Evolutionary conservation across 2,113 vertebrate species (phyloP).

Genomic region (Microtus richardsoni): DNA sequence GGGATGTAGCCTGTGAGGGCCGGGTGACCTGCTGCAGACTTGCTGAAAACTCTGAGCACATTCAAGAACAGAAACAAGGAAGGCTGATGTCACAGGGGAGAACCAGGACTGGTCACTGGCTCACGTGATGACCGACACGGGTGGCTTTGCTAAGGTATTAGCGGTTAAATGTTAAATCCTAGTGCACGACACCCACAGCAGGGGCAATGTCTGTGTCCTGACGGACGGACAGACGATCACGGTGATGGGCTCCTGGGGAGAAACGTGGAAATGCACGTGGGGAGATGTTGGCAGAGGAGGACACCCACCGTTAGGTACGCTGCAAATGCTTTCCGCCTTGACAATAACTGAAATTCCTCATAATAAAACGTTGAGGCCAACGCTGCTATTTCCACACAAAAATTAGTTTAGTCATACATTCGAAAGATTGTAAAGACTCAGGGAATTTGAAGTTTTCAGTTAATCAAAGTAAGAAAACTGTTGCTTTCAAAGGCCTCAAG

Average conservation of each 20-base stretch:
- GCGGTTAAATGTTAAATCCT: constrained; percentile 37
- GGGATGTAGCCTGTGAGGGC: constrained; percentile 6
- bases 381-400: constrained; percentile 30
- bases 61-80: neutral
- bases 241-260: neutral
- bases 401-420: constrained; percentile 29
- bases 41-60: neutral
- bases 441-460: constrained; percentile 26
- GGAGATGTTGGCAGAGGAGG: neutral
- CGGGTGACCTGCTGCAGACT: neutral
- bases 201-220: neutral
- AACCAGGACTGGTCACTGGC: neutral
- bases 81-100: constrained; percentile 3
- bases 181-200: neutral
- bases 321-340: neutral
- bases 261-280: neutral
- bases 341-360: constrained; percentile 6
- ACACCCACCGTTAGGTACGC: neutral
- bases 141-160: constrained; percentile 32
- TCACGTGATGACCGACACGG: constrained; percentile 24
- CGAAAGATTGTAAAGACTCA: constrained; percentile 29
- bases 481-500: constrained; percentile 32
- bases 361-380: constrained; percentile 15
- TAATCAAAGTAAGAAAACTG: neutral
- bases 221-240: neutral